Evolutionary conservation across 2,797 vertebrate genomes (phyloP).

Genomic region (Neosilurus hyrtlii): DNA sequence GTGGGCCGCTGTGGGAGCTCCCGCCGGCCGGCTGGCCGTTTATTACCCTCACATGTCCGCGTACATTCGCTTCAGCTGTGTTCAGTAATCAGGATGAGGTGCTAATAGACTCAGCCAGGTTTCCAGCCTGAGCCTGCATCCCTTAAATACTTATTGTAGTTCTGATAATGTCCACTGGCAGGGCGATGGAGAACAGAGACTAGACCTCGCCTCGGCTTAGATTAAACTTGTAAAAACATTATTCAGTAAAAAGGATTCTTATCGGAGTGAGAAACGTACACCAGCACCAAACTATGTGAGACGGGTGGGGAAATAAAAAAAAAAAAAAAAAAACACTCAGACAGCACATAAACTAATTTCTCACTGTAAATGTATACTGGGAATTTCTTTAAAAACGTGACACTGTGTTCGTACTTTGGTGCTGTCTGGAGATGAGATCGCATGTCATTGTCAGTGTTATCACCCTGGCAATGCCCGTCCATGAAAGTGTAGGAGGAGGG

Average conservation of each 20-base stretch:
- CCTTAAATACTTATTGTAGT: conserved; percentile 4
- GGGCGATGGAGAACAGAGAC: background rate
- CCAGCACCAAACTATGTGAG: background rate
- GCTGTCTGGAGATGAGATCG: too few relatives aligned
- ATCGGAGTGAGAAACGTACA: background rate
- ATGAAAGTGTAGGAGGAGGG: too few relatives aligned
- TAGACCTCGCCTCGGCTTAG: background rate
- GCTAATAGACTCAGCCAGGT: conserved; percentile 25
- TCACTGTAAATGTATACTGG: too few relatives aligned
- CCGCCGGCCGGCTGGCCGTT: conserved; percentile 12
- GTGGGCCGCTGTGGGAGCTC: conserved; percentile 40
- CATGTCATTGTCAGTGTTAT: too few relatives aligned
- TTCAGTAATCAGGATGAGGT: conserved; percentile 17
- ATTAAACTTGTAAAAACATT: background rate
- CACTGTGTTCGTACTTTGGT: too few relatives aligned
- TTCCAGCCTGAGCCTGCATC: background rate
- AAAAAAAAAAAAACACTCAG: background rate
- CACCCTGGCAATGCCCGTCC: too few relatives aligned
- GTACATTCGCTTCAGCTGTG: background rate
- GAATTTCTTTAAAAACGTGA: too few relatives aligned
- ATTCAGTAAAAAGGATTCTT: background rate
- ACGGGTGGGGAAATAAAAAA: background rate
- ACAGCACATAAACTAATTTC: too few relatives aligned
- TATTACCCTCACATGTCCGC: conserved; percentile 29
- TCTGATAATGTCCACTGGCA: background rate